phyloP scores from a whole-genome alignment of 2,797 vertebrate genomes.

The Gobio occitaniae region DNA sequence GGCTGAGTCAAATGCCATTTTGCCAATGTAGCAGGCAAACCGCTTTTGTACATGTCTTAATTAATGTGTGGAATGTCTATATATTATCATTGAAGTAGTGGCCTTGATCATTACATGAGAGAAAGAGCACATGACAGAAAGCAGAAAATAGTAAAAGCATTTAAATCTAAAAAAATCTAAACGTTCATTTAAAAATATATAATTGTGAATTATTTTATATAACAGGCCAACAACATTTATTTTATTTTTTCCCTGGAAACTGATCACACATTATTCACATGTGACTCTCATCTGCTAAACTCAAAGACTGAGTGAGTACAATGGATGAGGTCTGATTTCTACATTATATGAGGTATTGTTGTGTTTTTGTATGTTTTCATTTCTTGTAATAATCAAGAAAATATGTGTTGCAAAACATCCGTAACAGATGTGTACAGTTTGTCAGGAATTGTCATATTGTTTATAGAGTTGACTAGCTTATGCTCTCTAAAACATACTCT shows the following conservation, averaged over 20 bases:
- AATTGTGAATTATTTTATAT: background rate
- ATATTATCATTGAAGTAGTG: background rate
- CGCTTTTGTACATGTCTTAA: background rate
- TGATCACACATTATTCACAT: background rate
- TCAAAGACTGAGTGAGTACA: conserved; percentile 1
- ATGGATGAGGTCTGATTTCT: conserved; percentile 37
- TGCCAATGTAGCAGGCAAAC: background rate
- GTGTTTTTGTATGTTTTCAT: background rate
- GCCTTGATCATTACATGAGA: background rate
- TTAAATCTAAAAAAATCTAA: background rate
- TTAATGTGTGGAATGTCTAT: background rate
- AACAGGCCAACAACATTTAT: background rate
- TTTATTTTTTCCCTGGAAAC: background rate
- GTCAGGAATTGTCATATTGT: conserved; percentile 20
- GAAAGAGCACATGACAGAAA: background rate
- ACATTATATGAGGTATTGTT: conserved; percentile 1
- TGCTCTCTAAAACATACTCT: background rate
- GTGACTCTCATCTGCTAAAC: background rate
- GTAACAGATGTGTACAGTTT: conserved; percentile 10
- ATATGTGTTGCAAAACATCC: background rate
- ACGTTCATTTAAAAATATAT: background rate
- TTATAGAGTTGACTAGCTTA: background rate
- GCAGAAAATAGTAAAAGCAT: background rate
- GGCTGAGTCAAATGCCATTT: background rate
- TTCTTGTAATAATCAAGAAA: background rate